Evolutionary conservation across 2,797 vertebrate species (phyloP).

Genomic region (Glyptemys insculpta): DNA sequence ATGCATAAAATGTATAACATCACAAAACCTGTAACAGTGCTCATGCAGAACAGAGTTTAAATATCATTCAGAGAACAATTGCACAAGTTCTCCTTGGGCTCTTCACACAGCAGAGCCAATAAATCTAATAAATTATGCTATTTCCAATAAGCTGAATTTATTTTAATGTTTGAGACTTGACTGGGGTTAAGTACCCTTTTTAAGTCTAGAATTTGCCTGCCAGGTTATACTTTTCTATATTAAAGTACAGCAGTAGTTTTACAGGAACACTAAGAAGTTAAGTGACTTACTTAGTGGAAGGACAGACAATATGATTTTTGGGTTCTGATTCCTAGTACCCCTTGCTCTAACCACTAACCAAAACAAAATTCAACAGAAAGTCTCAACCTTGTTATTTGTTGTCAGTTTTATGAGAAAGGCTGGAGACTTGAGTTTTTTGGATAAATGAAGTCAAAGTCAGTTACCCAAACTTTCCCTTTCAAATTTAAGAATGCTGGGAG

Average conservation of each 20-base stretch:
- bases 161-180: neutral
- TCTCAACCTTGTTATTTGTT: neutral
- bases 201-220: neutral
- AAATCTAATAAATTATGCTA: neutral
- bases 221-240: neutral
- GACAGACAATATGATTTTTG: too few relatives aligned
- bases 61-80: neutral
- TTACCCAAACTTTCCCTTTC: neutral
- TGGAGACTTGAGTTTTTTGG: neutral
- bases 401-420: neutral
- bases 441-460: neutral
- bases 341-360: neutral
- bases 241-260: neutral
- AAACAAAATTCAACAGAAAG: neutral
- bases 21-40: neutral
- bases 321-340: too few relatives aligned
- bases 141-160: neutral
- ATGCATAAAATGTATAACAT: neutral
- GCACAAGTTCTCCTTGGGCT: neutral
- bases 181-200: neutral
- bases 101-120: neutral
- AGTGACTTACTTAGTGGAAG: neutral
- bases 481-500: neutral
- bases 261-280: neutral
- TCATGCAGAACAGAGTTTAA: neutral